Evolutionary conservation across 1,140 invertebrate genomes (phyloP).

Genomic region (Sarcophaga peregrina): DNA sequence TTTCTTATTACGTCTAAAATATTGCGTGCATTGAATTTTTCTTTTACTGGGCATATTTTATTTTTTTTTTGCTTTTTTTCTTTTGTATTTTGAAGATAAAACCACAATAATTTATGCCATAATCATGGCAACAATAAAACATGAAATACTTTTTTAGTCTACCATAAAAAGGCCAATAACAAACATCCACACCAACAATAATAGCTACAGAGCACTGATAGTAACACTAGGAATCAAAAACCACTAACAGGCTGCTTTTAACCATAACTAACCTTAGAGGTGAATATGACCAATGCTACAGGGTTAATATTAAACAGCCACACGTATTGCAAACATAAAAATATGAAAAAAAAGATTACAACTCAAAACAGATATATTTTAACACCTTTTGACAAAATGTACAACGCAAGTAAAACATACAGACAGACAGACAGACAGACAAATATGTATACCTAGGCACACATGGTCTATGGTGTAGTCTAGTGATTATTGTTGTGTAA

Average conservation of each 20-base stretch:
- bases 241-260: background rate
- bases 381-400: constrained; percentile 42
- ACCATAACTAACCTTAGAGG: constrained; percentile 28
- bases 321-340: background rate
- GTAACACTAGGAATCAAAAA: background rate
- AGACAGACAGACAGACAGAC: too few relatives aligned
- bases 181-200: background rate
- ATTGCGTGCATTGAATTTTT: constrained; percentile 26
- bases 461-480: background rate
- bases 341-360: too few relatives aligned
- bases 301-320: background rate
- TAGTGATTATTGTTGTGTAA: background rate
- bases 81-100: constrained; percentile 29
- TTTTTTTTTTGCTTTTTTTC: background rate
- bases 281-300: constrained; percentile 10
- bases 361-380: constrained; percentile 29
- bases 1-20: constrained; percentile 18
- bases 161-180: too few relatives aligned
- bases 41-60: background rate
- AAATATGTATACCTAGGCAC: background rate
- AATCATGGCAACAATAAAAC: constrained; percentile 39
- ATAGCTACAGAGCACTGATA: background rate
- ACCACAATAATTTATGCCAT: constrained; percentile 42
- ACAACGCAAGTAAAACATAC: background rate
- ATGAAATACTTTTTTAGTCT: background rate